Percentiles rank a stretch among this genome's conserved stretches.
Evolutionary conservation across 2,888 invertebrate genomes (phyloP).

Genomic region (Apodemia duryi): DNA sequence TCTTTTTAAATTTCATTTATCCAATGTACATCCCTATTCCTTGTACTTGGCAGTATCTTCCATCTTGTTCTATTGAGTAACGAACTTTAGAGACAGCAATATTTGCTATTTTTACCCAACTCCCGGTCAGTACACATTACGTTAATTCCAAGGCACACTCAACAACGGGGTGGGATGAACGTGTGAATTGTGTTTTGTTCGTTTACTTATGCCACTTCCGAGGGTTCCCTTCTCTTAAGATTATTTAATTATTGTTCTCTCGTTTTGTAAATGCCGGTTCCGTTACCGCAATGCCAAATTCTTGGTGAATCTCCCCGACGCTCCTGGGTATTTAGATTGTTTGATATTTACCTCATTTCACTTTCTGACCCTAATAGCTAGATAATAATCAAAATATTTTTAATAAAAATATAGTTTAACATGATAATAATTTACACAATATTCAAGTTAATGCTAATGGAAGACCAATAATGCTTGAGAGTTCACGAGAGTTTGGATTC

Average conservation of each 20-base stretch:
- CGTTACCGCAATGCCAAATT: neutral
- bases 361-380: too few relatives aligned
- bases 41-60: neutral
- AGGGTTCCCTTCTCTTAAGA: neutral
- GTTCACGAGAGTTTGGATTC: too few relatives aligned
- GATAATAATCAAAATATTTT: too few relatives aligned
- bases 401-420: too few relatives aligned
- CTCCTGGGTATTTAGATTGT: neutral
- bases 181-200: slow-evolving; percentile 12
- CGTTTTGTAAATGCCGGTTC: slow-evolving; percentile 16
- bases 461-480: too few relatives aligned
- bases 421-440: too few relatives aligned
- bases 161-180: neutral
- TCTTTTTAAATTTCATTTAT: too few relatives aligned
- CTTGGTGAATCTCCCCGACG: neutral
- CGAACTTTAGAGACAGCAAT: slow-evolving; percentile 30
- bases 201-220: neutral
- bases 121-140: slow-evolving; percentile 9
- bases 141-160: slow-evolving; percentile 14
- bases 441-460: too few relatives aligned
- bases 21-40: too few relatives aligned
- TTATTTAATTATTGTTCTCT: slow-evolving; percentile 37
- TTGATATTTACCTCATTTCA: neutral
- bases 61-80: neutral
- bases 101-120: slow-evolving; percentile 23